Evolutionary conservation across 2,113 vertebrate genomes (phyloP).

Genomic region (Stegostoma tigrinum): DNA sequence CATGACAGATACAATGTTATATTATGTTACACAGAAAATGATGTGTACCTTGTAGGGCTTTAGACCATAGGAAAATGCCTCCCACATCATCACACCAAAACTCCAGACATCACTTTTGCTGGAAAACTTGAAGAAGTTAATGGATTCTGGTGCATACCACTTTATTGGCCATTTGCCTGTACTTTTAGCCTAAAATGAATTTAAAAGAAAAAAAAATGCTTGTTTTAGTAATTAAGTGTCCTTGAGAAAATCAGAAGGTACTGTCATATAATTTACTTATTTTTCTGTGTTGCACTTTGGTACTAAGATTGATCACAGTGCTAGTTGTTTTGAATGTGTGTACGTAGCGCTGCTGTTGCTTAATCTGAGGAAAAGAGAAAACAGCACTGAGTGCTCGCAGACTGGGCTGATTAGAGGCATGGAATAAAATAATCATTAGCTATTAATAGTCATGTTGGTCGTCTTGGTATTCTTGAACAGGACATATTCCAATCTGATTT

Average conservation of each 20-base stretch:
- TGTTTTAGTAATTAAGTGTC: not conserved
- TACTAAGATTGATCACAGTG: not conserved
- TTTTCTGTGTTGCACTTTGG: not conserved
- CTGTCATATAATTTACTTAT: not conserved
- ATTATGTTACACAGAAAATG: slow-evolving; percentile 14
- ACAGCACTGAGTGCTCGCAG: not conserved
- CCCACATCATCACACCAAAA: slow-evolving; percentile 97
- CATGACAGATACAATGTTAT: not conserved
- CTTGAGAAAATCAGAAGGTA: not conserved
- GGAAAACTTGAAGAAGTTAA: slow-evolving; percentile 91
- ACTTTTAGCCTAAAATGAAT: slow-evolving; percentile 68
- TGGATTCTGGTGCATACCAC: slow-evolving; percentile 95
- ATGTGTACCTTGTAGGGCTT: slow-evolving; percentile 85
- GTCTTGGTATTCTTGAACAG: not conserved
- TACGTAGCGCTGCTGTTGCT: not conserved
- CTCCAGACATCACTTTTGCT: slow-evolving; percentile 97
- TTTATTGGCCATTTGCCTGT: slow-evolving; percentile 95
- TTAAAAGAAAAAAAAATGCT: not conserved
- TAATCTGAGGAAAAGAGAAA: not conserved
- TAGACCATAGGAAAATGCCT: slow-evolving; percentile 82
- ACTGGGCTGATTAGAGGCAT: not conserved
- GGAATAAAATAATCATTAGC: not conserved
- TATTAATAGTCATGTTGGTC: not conserved
- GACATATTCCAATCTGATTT: not conserved
- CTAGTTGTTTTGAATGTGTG: not conserved